Evolutionary conservation across 2,888 invertebrate genomes (phyloP).

Genomic region (Agrilus biguttatus): DNA sequence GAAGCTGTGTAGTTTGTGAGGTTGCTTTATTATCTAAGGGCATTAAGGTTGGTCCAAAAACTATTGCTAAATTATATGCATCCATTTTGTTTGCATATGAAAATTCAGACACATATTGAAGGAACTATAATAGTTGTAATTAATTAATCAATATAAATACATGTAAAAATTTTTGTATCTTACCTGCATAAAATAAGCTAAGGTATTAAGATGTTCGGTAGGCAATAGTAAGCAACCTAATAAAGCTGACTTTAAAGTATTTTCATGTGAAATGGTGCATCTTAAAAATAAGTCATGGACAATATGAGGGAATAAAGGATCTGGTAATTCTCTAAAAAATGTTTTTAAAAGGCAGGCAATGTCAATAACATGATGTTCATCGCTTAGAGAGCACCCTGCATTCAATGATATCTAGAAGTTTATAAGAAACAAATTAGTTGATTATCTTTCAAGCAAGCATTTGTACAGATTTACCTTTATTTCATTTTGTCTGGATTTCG

Average conservation of each 20-base stretch:
- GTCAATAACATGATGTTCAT: constrained; percentile 66
- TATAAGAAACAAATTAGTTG: constrained; percentile 1
- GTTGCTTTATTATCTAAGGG: constrained; percentile 47
- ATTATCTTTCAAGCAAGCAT: not conserved
- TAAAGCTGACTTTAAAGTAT: constrained; percentile 46
- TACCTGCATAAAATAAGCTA: constrained; percentile 73
- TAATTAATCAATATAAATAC: not conserved
- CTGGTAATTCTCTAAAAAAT: constrained; percentile 72
- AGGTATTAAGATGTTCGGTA: constrained; percentile 57
- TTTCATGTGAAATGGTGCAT: constrained; percentile 44
- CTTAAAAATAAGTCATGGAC: constrained; percentile 67
- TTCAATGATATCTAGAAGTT: constrained; percentile 49
- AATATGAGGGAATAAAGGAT: constrained; percentile 59
- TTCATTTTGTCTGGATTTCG: constrained; percentile 67
- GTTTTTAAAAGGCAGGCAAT: constrained; percentile 74
- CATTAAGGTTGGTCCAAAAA: constrained; percentile 77
- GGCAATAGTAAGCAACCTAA: constrained; percentile 59
- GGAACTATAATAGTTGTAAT: constrained; percentile 35
- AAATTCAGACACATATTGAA: constrained; percentile 53
- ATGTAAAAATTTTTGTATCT: not conserved
- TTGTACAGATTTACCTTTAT: constrained; percentile 43
- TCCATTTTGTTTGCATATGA: constrained; percentile 71
- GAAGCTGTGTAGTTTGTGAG: constrained; percentile 39
- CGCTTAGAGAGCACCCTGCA: constrained; percentile 52
- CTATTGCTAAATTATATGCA: constrained; percentile 67